Evolutionary conservation across 2,888 invertebrate species (phyloP).

Genomic region (Agriopis aurantiaria): DNA sequence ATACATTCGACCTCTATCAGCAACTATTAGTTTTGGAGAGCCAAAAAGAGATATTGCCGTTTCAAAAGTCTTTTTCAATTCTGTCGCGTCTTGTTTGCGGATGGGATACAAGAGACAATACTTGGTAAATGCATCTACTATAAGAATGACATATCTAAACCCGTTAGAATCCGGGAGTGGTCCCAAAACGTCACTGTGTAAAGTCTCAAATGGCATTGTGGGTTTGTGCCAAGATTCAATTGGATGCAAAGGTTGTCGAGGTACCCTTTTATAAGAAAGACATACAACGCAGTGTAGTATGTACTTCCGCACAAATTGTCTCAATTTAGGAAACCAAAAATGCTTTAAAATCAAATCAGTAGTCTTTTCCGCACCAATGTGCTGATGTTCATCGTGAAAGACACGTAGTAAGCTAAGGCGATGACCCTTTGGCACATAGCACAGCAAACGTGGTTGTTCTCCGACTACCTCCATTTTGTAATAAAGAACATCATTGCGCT

Average conservation of each 20-base stretch:
- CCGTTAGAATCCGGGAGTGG: neutral
- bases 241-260: neutral
- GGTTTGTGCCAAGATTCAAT: neutral
- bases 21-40: neutral
- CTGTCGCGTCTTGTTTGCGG: neutral
- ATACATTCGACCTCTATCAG: neutral
- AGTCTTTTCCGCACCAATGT: conserved; percentile 40
- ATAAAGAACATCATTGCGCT: conserved; percentile 41
- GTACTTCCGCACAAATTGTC: conserved; percentile 42
- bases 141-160: neutral
- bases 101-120: neutral
- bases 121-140: neutral
- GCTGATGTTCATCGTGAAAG: conserved; percentile 50
- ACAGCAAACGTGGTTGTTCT: conserved; percentile 39
- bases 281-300: conserved; percentile 41
- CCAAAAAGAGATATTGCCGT: neutral
- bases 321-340: conserved; percentile 47
- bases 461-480: conserved; percentile 34
- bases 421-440: conserved; percentile 50
- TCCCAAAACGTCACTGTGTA: neutral
- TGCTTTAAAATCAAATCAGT: conserved; percentile 39
- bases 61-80: neutral
- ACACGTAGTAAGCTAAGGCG: conserved; percentile 47
- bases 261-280: conserved; percentile 33
- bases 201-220: neutral